Percentiles rank a stretch among this genome's conserved stretches.
Evolutionary conservation across 2,797 vertebrate species (phyloP).

Genomic region (Trachurus trachurus): DNA sequence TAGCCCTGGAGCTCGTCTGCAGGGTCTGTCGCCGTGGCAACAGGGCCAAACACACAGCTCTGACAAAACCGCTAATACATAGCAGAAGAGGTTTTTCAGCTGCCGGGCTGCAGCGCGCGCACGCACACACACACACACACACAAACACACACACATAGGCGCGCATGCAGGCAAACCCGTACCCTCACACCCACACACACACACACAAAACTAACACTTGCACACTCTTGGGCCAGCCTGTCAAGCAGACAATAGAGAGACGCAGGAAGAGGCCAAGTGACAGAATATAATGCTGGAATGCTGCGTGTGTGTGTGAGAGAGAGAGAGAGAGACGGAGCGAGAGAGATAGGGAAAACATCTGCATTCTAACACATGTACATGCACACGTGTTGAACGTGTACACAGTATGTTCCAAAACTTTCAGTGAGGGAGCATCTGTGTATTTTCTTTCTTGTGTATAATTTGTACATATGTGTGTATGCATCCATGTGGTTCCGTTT

Average conservation of each 20-base stretch:
- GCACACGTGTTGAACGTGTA: conserved; percentile 12
- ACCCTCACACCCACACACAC: conserved; percentile 5
- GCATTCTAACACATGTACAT: conserved; percentile 36
- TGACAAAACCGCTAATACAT: conserved; percentile 79
- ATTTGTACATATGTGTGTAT: conserved; percentile 53
- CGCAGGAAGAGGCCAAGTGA: conserved; percentile 10
- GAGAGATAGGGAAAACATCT: conserved; percentile 27
- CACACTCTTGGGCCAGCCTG: background rate
- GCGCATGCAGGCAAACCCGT: background rate
- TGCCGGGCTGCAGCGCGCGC: conserved; percentile 32
- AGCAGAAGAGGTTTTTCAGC: conserved; percentile 68
- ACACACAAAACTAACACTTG: conserved; percentile 15
- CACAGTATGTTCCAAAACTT: conserved; percentile 25
- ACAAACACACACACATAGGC: background rate
- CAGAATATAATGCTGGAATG: conserved; percentile 17
- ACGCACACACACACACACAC: background rate
- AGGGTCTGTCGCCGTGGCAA: conserved; percentile 71
- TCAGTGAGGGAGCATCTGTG: conserved; percentile 2
- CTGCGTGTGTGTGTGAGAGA: background rate
- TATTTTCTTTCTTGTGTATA: conserved; percentile 43
- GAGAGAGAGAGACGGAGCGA: background rate
- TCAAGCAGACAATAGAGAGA: conserved; percentile 35
- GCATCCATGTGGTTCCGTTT: conserved; percentile 80
- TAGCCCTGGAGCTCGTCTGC: conserved; percentile 63
- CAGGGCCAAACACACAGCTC: conserved; percentile 72